phyloP scores from a whole-genome alignment of 2,888 invertebrate species.

The Orthosia gothica region DNA sequence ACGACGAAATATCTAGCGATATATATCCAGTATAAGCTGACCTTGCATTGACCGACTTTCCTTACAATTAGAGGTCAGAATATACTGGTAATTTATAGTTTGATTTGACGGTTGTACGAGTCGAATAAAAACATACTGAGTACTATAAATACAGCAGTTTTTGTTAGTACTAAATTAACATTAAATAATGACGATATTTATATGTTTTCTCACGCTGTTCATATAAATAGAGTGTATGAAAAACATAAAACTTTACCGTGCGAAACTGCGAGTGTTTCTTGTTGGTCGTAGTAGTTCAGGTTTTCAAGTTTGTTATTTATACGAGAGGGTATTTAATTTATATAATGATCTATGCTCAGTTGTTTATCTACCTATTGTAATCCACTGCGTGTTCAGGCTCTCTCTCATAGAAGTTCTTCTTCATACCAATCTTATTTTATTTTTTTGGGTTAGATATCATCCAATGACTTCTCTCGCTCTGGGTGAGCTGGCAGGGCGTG shows the following conservation, averaged over 20 bases:
- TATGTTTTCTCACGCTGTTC: constrained; percentile 36
- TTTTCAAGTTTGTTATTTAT: constrained; percentile 13
- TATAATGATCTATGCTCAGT: neutral
- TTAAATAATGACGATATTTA: constrained; percentile 34
- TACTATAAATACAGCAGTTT: constrained; percentile 30
- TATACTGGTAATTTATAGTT: neutral
- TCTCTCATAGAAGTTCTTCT: too few species aligned
- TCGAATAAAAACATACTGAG: constrained; percentile 1
- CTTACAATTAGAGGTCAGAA: neutral
- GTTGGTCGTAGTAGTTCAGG: neutral
- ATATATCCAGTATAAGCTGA: neutral
- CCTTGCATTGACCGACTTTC: too few species aligned
- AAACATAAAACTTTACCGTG: constrained; percentile 16
- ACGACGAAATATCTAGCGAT: neutral
- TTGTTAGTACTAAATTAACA: constrained; percentile 34
- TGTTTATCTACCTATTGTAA: neutral
- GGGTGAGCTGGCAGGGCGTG: too few species aligned
- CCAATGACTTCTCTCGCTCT: too few species aligned
- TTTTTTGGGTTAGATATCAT: too few species aligned
- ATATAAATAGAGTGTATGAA: constrained; percentile 35
- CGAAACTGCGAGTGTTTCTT: constrained; percentile 14
- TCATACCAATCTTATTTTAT: too few species aligned
- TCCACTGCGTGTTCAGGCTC: neutral
- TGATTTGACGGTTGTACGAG: neutral
- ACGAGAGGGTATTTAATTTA: neutral